Base-by-base conservation (phyloP, 2,888 invertebrate genomes). In the Pherbina coryleti region DNA sequence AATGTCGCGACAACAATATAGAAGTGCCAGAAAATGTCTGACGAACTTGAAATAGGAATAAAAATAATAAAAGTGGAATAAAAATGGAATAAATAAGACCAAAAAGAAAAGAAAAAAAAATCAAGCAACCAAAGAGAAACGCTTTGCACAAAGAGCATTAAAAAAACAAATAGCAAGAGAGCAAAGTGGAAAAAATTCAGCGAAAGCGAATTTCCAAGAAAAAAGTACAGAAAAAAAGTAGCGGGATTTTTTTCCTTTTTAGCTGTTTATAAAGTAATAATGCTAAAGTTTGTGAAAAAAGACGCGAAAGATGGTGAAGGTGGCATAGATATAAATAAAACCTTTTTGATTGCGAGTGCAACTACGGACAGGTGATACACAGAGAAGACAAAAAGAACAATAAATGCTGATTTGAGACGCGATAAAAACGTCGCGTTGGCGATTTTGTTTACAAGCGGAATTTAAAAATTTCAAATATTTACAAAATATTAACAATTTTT, bases 1-100 rank as follows among this genome's bases (percentile, higher is more conserved):
- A 66, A 74, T 64, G 51, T 51, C 64, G 64, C 19, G 34, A 53
- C 64, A 53, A 57, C 64, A 72, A 34, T 37, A 55, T 25, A 64
- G n/a, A 49, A 19, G 53, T 51, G n/a, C n/a, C 25, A 74, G 74
- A 78, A 79, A 77, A 64, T 49, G 78, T 78, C 79, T 79, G 80
- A 74, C 80, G 80, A 80, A 80, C 80, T 80, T 80, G 80, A 80
- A 80, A 80, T 76, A 60, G 76, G 71, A 75, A 78, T 71, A 80
- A 78, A 76, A 79, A 78, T 77, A 78, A 76, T 60, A 75, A 78
- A 76, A 78, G 76, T 75, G 14, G 57, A 79, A 71, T 77, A 74
- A 71, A 75, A 79, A 76, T 70, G 72, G 66, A 28, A 76, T 74
- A 75, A 78, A 75, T 67, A 66, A n/a, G 31, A 66, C 25, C 25